Base-by-base conservation (phyloP, 2,113 vertebrate genomes). In the Cnemophilus loriae region DNA sequence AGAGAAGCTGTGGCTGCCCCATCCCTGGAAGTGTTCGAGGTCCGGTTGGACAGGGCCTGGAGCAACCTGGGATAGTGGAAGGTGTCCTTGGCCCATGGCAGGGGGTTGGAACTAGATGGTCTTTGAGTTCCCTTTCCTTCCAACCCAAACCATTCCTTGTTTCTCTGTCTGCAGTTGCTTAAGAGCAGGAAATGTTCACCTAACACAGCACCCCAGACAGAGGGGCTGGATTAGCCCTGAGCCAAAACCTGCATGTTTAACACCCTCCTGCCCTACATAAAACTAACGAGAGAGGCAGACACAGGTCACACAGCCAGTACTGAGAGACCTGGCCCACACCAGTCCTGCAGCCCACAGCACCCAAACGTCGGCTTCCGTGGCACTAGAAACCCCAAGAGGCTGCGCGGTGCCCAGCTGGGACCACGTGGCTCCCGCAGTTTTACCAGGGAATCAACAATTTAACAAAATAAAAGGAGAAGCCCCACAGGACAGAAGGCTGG, bases 341-440 rank as follows among this genome's bases (percentile, higher is more conserved):
- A 7, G n/a, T 30, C 30, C 79, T 21, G 41, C 35, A 60, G 46
- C 32, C 82, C 56, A 10, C 14, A 13, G 35, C 6, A 2, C 32
- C 9, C 9, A 32, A 33, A 28, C 1, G 0, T 16, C 2, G 3
- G 39, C 60, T 69, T 19, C 3, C 0, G 1, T 2, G 7, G 28
- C 0, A 1, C 13, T 3, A 28, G 37, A 60, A 47, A 21, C 15
- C 60, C 49, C 6, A 0, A 16, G 23, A 7, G 65, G 39, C 21
- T 67, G 39, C 1, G 1, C 46, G 5, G 27, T 0, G 30, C 67
- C 22, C 7, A 33, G 52, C 35, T 33, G 23, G 7, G 30, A 18
- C 8, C 4, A 1, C 5, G 39, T 10, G 50, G 30, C 1, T 1
- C 24, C 19, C 10, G 2, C 28, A 9, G 20, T 23, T 59, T 63